phyloP scores from a whole-genome alignment of 64 coral and sea anemone genomes.

The Exaiptasia diaphana region DNA sequence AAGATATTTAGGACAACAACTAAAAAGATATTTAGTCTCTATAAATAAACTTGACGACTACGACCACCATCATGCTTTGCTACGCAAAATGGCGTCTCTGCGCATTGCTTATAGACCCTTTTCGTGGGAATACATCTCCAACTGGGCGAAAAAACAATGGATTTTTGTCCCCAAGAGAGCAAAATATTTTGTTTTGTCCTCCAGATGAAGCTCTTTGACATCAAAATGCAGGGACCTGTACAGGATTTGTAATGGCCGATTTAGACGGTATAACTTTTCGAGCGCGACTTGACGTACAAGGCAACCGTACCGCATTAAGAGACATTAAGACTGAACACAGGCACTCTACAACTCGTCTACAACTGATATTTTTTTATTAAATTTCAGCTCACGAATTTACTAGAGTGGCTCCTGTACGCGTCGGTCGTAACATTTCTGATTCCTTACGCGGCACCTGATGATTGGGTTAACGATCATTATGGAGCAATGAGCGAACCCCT shows the following conservation, averaged over 20 bases:
- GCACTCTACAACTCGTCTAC: neutral
- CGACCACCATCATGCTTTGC: too few species aligned
- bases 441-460: neutral
- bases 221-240: neutral
- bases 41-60: too few species aligned
- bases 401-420: constrained; percentile 48
- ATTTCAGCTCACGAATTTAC: constrained; percentile 4
- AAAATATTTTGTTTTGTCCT: neutral
- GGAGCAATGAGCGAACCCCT: constrained; percentile 31
- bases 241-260: neutral
- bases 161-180: too few species aligned
- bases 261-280: neutral
- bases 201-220: neutral
- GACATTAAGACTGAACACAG: neutral
- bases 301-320: too few species aligned
- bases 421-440: constrained; percentile 34
- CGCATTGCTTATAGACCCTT: too few species aligned
- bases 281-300: too few species aligned
- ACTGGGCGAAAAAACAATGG: too few species aligned
- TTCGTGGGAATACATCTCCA: too few species aligned
- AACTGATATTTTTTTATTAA: neutral
- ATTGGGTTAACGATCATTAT: neutral
- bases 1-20: too few species aligned
- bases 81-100: too few species aligned
- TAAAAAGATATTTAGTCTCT: too few species aligned